Evolutionary conservation across 2,797 vertebrate species (phyloP).

Genomic region (Neosilurus hyrtlii): DNA sequence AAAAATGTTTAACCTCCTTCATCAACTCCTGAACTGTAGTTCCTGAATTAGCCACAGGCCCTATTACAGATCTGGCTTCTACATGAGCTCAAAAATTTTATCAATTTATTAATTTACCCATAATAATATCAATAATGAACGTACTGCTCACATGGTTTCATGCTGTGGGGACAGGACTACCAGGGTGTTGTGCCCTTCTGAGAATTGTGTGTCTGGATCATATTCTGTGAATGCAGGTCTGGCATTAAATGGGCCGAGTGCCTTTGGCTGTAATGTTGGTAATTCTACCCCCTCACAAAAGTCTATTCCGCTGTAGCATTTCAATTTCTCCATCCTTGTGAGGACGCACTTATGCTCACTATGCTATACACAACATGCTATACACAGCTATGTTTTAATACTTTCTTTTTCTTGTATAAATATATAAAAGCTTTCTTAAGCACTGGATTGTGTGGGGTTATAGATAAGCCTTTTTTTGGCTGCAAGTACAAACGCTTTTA

Average conservation of each 20-base stretch:
- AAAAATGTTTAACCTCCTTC: conserved; percentile 18
- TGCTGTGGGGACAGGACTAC: not conserved
- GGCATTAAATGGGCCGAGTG: not conserved
- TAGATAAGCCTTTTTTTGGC: conserved; percentile 31
- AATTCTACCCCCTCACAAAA: conserved; percentile 57
- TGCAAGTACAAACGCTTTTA: conserved; percentile 22
- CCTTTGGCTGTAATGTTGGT: conserved; percentile 47
- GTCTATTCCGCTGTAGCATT: not conserved
- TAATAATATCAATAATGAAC: not conserved
- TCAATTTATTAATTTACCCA: conserved; percentile 9
- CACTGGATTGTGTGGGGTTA: conserved; percentile 8
- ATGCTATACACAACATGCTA: conserved; percentile 60
- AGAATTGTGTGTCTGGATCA: conserved; percentile 30
- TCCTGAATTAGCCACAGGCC: conserved; percentile 61
- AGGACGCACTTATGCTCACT: conserved; percentile 40
- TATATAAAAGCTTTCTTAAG: conserved; percentile 2
- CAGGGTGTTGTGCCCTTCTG: not conserved
- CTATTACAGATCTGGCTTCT: conserved; percentile 33
- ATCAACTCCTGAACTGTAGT: conserved; percentile 54
- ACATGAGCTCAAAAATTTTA: conserved; percentile 52
- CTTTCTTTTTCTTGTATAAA: conserved; percentile 15
- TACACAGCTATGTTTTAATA: not conserved
- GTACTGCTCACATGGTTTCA: not conserved
- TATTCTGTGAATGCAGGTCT: conserved; percentile 21
- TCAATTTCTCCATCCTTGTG: conserved; percentile 17